phyloP scores from a whole-genome alignment of 2,113 vertebrate species.

The Mesoclemmys tuberculata region DNA sequence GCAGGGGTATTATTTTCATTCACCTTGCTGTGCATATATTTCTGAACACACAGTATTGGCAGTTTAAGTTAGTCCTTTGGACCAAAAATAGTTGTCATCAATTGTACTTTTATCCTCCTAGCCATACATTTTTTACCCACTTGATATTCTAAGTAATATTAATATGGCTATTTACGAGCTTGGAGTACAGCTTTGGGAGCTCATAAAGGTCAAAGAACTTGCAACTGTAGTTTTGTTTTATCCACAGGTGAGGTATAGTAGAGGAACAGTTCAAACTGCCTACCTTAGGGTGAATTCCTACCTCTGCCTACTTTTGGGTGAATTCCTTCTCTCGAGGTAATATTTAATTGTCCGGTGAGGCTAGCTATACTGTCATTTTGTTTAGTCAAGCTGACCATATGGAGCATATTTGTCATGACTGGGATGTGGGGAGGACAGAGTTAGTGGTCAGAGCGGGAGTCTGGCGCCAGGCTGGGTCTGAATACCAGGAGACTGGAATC shows the following conservation, averaged over 20 bases:
- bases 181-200: not conserved
- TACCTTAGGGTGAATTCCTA: not conserved
- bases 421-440: no score
- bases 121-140: not conserved
- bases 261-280: not conserved
- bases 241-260: not conserved
- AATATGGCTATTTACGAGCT: not conserved
- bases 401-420: not conserved
- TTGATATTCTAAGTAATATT: not conserved
- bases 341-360: not conserved
- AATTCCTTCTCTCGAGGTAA: not conserved
- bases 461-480: no score
- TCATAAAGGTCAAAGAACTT: not conserved
- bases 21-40: not conserved
- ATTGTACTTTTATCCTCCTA: not conserved
- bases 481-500: no score
- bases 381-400: not conserved
- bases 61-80: not conserved
- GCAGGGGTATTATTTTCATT: not conserved
- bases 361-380: not conserved
- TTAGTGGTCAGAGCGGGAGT: no score
- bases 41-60: not conserved
- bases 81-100: not conserved
- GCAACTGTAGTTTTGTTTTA: not conserved
- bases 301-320: not conserved